Base-by-base conservation (phyloP, 2,113 vertebrate genomes). In the Aleadryas rufinucha region DNA sequence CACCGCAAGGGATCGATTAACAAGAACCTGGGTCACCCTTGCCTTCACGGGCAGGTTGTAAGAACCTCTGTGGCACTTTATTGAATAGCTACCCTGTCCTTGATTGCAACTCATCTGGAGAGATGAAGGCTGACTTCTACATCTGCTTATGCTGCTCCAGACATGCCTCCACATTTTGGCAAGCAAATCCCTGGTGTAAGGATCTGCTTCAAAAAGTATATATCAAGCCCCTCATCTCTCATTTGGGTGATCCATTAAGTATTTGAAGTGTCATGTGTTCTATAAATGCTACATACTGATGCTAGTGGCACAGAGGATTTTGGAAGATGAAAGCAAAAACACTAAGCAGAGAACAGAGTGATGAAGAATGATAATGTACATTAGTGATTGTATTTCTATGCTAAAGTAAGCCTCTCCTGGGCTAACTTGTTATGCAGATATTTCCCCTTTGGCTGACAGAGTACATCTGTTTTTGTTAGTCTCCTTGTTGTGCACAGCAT, bases 391-490 rank as follows among this genome's bases (percentile, higher is more conserved):
- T 61, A 65, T 82, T 87, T 90, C 81, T 85, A 16, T 74, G 78
- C 31, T 89, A 87, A 59, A 37, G 3, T 76, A 91, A 93, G 35
- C 41, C 63, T 93, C 93, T 92, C 83, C 65, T 92, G 82, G 61
- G 75, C 45, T 85, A 93, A 63, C 71, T 93, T 89, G 35, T 83
- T 96, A 89, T 96, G 75, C 49, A 93, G 61, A 64, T 94, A 92
- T 80, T 93, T 92, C 65, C 90, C 86, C n/a, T 90, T 92, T 94
- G 93, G 74, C 77, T 94, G 93, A 83, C 69, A 96, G 39, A 78
- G 39, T 95, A 90, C 93, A 97, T 95, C 90, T 96, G 90, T 49
- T 97, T 95, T 83, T 79, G 65, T 92, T 92, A 78, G 56, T 75
- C 24, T 95, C 33, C 71, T 89, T 87, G 71, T 84, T 95, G 68